These are phyloP conservation scores for Corythaixoides concolor DNA, from an alignment of 2,113 vertebrate species.

Conservation along the genomic window DNA sequence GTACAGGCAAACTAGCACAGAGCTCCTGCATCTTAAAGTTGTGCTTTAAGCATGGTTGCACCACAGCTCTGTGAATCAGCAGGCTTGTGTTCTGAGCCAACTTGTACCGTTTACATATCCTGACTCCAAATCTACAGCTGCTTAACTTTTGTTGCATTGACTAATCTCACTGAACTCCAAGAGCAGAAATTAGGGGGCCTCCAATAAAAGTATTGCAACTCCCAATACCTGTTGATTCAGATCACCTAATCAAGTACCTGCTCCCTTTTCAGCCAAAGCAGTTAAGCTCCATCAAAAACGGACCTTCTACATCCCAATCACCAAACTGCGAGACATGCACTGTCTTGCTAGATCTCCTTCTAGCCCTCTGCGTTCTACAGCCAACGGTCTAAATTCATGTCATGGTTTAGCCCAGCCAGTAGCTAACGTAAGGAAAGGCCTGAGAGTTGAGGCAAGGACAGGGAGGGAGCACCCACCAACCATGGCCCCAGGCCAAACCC, in stretches of 20 bases:
- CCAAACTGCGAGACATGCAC: neutral
- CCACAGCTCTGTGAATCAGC: constrained; percentile 3
- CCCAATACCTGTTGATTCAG: neutral
- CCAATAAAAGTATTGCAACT: neutral
- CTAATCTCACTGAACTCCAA: neutral
- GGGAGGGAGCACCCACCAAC: too few relatives aligned
- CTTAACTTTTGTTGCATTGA: neutral
- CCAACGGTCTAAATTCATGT: neutral
- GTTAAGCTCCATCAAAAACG: neutral
- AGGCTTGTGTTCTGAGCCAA: neutral
- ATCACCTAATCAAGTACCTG: neutral
- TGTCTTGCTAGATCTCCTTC: neutral
- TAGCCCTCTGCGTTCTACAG: neutral
- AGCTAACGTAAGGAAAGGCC: too few relatives aligned
- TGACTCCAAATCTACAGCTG: neutral
- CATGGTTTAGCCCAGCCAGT: too few relatives aligned
- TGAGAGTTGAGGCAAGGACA: too few relatives aligned
- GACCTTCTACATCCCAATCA: neutral
- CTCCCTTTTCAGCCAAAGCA: neutral
- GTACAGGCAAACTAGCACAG: neutral
- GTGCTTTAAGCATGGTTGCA: neutral
- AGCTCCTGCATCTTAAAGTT: neutral
- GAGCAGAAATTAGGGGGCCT: neutral
- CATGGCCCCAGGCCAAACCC: too few relatives aligned
- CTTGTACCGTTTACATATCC: neutral